Conservation (phyloP, 2,113 vertebrate genomes). For the Hystrix cristata region DNA sequence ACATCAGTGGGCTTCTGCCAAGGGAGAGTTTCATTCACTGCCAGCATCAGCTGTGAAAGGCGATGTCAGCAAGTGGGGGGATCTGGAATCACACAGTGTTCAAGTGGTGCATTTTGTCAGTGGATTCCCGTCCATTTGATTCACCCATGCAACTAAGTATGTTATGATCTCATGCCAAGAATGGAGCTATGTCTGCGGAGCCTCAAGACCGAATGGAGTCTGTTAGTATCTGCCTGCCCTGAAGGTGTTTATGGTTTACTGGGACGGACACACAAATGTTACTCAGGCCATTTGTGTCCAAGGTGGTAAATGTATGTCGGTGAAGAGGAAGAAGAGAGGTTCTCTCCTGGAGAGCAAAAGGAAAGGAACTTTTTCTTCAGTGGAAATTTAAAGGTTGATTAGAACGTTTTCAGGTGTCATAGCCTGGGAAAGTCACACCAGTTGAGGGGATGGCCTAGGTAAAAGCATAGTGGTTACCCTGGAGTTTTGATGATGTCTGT, state of each 20-base stretch:
- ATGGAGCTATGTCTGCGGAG: not conserved
- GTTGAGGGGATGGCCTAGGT: fast-evolving
- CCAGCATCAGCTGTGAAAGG: conserved; percentile 61
- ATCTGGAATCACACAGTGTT: not conserved
- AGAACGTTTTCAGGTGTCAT: not conserved
- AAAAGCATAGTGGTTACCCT: fast-evolving
- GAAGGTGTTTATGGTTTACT: not conserved
- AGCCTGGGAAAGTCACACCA: not conserved
- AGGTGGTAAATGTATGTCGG: no score
- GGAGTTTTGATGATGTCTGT: not conserved
- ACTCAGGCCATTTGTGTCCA: fast-evolving
- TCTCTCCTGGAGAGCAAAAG: no score
- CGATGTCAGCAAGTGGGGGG: not conserved
- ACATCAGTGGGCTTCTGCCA: not conserved
- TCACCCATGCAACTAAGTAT: conserved; percentile 20
- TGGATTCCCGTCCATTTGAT: conserved; percentile 1
- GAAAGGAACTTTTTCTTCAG: not conserved
- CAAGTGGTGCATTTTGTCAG: not conserved
- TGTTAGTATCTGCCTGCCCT: not conserved
- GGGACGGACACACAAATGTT: not conserved
- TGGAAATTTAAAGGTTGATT: not conserved
- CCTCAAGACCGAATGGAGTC: not conserved
- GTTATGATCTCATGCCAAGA: not conserved
- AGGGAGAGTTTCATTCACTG: not conserved
- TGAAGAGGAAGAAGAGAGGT: not conserved